Conservation (phyloP, 1,140 invertebrate genomes). For the Habropoda laboriosa region DNA sequence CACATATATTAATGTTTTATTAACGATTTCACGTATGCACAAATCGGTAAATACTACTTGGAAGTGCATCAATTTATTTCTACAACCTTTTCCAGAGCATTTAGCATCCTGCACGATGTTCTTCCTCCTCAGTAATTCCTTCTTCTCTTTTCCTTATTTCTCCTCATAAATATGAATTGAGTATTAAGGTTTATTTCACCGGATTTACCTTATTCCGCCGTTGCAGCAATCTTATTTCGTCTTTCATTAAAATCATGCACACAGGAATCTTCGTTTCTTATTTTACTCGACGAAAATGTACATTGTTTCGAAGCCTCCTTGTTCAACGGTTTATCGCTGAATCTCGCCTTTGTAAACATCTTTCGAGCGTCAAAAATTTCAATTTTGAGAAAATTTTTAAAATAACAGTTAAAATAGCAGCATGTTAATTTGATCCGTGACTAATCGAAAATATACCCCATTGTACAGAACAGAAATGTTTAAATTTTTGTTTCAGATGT, state of each 20-base stretch:
- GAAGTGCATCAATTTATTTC: background rate
- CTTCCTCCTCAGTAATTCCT: background rate
- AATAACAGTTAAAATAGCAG: no score
- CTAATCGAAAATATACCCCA: no score
- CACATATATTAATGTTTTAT: background rate
- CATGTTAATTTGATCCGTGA: no score
- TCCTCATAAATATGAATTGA: background rate
- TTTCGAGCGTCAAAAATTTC: background rate
- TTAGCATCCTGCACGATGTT: background rate
- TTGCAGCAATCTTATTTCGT: background rate
- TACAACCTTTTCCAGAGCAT: background rate
- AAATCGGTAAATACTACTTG: background rate
- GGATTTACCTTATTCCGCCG: background rate
- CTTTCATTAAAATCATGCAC: background rate
- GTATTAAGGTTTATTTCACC: constrained; percentile 13
- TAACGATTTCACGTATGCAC: background rate
- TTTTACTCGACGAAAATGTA: background rate
- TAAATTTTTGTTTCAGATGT: no score
- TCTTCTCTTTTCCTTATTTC: background rate
- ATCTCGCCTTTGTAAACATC: no score
- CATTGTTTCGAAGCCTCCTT: background rate
- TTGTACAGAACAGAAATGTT: no score
- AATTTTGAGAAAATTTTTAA: no score
- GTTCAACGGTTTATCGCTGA: background rate
- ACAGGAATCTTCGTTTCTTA: background rate